phyloP scores from a whole-genome alignment of 2,888 invertebrate species.

The Galeopsomyia nigrocyanea region DNA sequence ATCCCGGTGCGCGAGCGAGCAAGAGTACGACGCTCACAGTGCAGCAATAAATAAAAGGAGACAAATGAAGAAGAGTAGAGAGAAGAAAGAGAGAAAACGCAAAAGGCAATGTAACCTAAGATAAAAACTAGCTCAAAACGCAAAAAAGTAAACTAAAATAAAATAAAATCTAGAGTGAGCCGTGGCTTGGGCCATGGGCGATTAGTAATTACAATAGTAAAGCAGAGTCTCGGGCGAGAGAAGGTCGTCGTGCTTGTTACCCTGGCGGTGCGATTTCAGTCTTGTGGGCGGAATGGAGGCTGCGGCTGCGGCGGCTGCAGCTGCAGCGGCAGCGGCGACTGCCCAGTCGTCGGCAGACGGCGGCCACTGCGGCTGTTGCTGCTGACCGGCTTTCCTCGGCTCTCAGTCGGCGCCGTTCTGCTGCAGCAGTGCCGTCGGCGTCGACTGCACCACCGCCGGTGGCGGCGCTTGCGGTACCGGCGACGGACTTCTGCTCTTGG shows the following conservation, averaged over 20 bases:
- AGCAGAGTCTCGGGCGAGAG: conserved; percentile 46
- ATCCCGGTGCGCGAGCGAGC: no score
- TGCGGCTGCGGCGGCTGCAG: conserved; percentile 17
- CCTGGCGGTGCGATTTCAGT: conserved; percentile 56
- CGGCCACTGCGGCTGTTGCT: not conserved
- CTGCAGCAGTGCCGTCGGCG: conserved; percentile 71
- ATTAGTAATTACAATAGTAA: conserved; percentile 38
- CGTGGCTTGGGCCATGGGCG: no score
- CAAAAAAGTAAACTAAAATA: no score
- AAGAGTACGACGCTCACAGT: no score
- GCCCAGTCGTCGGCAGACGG: conserved; percentile 73
- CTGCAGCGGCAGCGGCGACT: conserved; percentile 67
- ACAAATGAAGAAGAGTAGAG: no score
- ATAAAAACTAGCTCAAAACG: no score
- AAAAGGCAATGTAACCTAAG: no score
- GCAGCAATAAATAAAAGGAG: no score
- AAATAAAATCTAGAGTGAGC: no score
- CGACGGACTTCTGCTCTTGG: conserved; percentile 57
- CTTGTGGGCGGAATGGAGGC: conserved; percentile 51
- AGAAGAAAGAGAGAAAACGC: no score
- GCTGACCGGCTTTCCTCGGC: conserved; percentile 6
- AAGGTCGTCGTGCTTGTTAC: conserved; percentile 53
- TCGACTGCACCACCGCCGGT: conserved; percentile 74
- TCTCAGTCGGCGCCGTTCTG: conserved; percentile 86
- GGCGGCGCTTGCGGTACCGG: conserved; percentile 66